Base-by-base conservation (phyloP, 2,113 vertebrate genomes). In the Calonectris borealis region DNA sequence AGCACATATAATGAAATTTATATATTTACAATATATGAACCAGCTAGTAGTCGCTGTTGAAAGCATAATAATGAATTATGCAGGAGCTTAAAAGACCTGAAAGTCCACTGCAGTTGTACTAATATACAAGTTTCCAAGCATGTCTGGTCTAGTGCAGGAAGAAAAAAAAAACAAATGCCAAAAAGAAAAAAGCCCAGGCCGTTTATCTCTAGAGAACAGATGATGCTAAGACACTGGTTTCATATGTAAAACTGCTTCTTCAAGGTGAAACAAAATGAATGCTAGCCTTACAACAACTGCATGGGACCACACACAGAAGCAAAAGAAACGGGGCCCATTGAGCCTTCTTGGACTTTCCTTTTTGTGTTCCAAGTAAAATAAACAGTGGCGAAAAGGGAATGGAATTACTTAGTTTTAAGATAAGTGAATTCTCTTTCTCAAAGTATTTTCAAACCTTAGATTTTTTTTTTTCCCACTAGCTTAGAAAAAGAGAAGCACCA, bases 291-390 rank as follows among this genome's bases (percentile, higher is more conserved):
- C 16, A 73, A 51, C 4, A 64, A 5, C 21, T 29, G 22, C 27
- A 34, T 27, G 58, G 11, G 46, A 24, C 10, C 17, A 61, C 34
- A 16, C 17, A 46, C 2, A 20, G 31, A 36, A 61, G 31, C 4
- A 82, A 78, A 69, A 69, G 5, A 31, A 72, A 26, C 7, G 16
- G 15, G 17, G 6, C 4, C 6, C 3, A 9, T 15, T 44, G 25
- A 92, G 3, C 6, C 22, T 38, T 40, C 75, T 88, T 0, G 0
- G 29, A 48, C 8, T 44, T 82, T n/a, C 13, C 32, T 71, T 11
- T 29, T 60, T 80, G 12, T n/a, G 6, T 51, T 83, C n/a, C 51
- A 54, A 51, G 66, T 20, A 38, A 88, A 75, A 58, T 6, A 17
- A 79, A 6, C 16, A 78, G 32, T 15, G 4, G 11, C 4, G 9